phyloP scores from a whole-genome alignment of 2,797 vertebrate genomes.

The Leptoclinus maculatus region DNA sequence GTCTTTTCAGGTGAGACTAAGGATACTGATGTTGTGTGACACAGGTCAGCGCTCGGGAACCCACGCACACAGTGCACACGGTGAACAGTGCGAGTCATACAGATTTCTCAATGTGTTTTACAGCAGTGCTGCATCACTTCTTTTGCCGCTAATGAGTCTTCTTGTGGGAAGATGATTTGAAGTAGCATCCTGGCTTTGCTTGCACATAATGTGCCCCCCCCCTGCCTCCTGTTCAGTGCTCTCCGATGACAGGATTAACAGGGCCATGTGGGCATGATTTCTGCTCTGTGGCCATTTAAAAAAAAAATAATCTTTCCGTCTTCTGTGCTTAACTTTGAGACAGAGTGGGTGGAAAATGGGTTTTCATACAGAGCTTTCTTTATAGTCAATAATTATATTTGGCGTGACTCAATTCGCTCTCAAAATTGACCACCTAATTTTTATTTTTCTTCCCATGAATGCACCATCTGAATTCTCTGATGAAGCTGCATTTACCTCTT shows the following conservation, averaged over 20 bases:
- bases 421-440: background rate
- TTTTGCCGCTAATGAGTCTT: constrained; percentile 29
- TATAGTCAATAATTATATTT: background rate
- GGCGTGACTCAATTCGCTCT: background rate
- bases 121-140: background rate
- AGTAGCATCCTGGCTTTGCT: constrained; percentile 43
- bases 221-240: constrained; percentile 40
- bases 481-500: constrained; percentile 4
- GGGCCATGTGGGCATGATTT: constrained; percentile 47
- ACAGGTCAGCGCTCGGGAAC: background rate
- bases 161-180: constrained; percentile 54
- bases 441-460: background rate
- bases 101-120: constrained; percentile 1
- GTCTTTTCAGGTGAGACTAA: constrained; percentile 92
- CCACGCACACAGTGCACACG: background rate
- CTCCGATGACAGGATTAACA: constrained; percentile 54
- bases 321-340: constrained; percentile 12
- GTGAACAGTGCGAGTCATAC: constrained; percentile 6
- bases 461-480: background rate
- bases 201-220: constrained; percentile 1
- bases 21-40: background rate
- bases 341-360: constrained; percentile 19
- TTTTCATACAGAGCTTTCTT: constrained; percentile 12
- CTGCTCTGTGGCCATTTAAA: constrained; percentile 29
- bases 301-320: background rate